A percentile compares a stretch with the other conserved stretches of the same genome.
Conservation (phyloP, 92 coral and sea anemone genomes). For the Micromussa lordhowensis region DNA sequence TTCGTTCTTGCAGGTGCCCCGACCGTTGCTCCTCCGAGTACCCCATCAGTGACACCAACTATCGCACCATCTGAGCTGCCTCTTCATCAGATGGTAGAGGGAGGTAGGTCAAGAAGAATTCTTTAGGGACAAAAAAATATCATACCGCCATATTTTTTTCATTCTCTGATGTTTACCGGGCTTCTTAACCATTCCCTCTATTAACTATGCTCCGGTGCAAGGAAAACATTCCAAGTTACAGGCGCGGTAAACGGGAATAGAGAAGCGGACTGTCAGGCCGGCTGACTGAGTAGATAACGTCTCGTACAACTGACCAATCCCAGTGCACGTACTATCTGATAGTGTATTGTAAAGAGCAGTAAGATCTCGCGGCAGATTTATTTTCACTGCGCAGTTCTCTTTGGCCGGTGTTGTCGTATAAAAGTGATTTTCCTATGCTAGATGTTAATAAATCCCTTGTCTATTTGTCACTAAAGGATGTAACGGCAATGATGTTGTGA, state of each 20-base stretch:
- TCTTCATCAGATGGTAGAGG: slow-evolving; percentile 48
- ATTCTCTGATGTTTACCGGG: no score
- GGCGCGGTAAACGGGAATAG: no score
- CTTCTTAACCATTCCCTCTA: no score
- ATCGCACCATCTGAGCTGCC: slow-evolving; percentile 61
- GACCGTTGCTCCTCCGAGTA: slow-evolving; percentile 4
- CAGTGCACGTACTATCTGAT: no score
- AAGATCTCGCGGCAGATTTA: not conserved
- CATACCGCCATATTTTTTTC: not conserved
- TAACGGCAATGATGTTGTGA: slow-evolving; percentile 29
- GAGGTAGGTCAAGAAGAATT: slow-evolving; percentile 52
- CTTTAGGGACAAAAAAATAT: not conserved
- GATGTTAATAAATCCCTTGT: not conserved
- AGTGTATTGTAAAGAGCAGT: not conserved
- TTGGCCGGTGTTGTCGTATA: not conserved
- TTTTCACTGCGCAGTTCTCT: not conserved
- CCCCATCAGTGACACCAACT: slow-evolving; percentile 18
- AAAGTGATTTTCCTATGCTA: not conserved
- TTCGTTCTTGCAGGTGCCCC: slow-evolving; percentile 31
- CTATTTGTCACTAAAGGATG: slow-evolving; percentile 58
- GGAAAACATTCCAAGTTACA: no score
- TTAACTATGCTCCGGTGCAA: no score
- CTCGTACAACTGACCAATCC: not conserved
- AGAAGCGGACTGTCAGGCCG: no score
- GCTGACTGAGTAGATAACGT: no score